phyloP scores from a whole-genome alignment of 2,113 vertebrate species.

The Rallus limicola region DNA sequence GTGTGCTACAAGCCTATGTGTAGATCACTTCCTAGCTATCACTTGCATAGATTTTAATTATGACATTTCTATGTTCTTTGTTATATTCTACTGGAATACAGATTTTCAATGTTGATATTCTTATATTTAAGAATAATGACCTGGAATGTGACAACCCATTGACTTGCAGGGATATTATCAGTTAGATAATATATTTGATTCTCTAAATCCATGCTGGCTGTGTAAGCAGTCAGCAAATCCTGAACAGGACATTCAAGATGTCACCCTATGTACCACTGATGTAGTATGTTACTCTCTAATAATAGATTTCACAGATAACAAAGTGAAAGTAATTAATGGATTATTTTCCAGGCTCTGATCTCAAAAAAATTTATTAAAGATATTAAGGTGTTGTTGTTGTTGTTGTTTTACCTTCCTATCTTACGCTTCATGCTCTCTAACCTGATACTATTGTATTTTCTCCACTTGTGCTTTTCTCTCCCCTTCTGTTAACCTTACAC shows the following conservation, averaged over 20 bases:
- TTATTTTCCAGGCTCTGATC: not conserved
- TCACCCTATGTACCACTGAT: no score
- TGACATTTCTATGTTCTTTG: not conserved
- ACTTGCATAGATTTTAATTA: not conserved
- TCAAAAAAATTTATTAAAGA: not conserved
- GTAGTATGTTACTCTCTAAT: not conserved
- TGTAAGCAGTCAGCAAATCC: not conserved
- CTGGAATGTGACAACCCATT: not conserved
- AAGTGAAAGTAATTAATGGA: not conserved
- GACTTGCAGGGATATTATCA: not conserved
- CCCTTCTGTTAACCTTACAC: not conserved
- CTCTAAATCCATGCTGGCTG: not conserved
- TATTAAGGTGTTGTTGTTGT: not conserved
- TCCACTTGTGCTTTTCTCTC: not conserved
- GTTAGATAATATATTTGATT: not conserved
- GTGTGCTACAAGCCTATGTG: not conserved
- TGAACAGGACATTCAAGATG: not conserved
- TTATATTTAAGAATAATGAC: not conserved
- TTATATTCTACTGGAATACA: not conserved
- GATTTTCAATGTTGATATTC: not conserved
- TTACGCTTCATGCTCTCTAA: not conserved
- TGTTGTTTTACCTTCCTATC: not conserved
- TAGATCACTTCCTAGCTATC: not conserved
- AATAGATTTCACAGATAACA: not conserved
- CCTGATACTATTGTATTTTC: not conserved